A percentile compares a stretch with the other conserved stretches of the same genome.
phyloP scores from a whole-genome alignment of 2,797 vertebrate species.

The Poecile montanus region DNA sequence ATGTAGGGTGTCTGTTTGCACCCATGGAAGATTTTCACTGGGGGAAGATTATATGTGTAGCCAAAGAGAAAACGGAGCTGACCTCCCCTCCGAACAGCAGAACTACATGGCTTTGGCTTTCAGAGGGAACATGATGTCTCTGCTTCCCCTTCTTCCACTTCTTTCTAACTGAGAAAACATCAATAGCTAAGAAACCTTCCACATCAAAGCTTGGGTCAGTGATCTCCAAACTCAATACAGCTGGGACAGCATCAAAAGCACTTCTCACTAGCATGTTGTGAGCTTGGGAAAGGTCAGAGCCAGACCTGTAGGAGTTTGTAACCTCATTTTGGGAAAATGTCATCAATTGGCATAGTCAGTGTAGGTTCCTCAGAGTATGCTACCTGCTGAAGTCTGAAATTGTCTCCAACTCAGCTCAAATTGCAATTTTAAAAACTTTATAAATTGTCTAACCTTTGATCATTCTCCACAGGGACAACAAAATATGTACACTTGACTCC shows the following conservation, averaged over 20 bases:
- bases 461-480: not conserved
- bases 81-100: not conserved
- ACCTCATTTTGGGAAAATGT: not conserved
- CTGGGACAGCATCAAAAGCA: not conserved
- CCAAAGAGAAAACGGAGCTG: not conserved
- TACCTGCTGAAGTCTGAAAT: not conserved
- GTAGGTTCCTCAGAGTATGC: not conserved
- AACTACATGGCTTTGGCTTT: not conserved
- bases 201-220: not conserved
- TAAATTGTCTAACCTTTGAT: not conserved
- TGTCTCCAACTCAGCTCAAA: not conserved
- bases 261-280: fast-evolving
- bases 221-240: not conserved
- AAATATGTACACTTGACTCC: not conserved
- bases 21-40: not conserved
- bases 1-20: fast-evolving
- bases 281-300: not conserved
- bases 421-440: not conserved
- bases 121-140: fast-evolving
- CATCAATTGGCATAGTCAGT: not conserved
- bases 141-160: not conserved
- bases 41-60: not conserved
- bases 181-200: not conserved
- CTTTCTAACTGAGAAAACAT: not conserved
- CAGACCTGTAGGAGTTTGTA: not conserved